A percentile compares a stretch with the other conserved stretches of the same genome.
phyloP scores from a whole-genome alignment of 2,888 invertebrate genomes.

The Caenorhabditis plicata region DNA sequence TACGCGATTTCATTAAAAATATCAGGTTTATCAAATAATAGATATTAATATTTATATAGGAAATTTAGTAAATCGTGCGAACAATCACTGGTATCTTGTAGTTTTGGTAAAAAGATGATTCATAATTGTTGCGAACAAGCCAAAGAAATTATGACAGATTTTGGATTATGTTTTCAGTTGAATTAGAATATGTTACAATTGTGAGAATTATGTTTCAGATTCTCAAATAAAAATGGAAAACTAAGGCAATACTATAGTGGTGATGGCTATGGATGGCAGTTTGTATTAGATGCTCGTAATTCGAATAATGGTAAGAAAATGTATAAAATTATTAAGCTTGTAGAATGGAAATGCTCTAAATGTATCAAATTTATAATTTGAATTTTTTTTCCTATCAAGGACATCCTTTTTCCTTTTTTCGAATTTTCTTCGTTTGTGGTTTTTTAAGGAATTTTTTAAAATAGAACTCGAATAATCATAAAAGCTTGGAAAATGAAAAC shows the following conservation, averaged over 20 bases:
- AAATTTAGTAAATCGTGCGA: constrained; percentile 28
- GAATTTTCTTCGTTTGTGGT: no score
- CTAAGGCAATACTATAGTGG: constrained; percentile 44
- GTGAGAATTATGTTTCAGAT: constrained; percentile 14
- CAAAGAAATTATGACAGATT: constrained; percentile 35
- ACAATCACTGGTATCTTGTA: constrained; percentile 40
- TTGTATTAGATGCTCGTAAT: constrained; percentile 34
- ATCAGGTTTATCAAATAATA: no score
- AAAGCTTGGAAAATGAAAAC: no score
- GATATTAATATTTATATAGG: no score
- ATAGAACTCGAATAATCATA: no score
- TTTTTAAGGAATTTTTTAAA: no score
- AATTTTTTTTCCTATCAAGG: no score
- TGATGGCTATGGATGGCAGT: constrained; percentile 42
- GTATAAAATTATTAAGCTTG: no score
- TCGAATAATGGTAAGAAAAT: background rate
- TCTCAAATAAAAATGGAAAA: constrained; percentile 20
- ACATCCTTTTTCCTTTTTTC: no score
- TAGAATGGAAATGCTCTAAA: no score
- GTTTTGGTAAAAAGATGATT: constrained; percentile 32
- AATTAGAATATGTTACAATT: background rate
- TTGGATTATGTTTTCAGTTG: constrained; percentile 37
- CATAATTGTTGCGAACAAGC: constrained; percentile 38
- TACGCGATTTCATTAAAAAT: constrained; percentile 17
- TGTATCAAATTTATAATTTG: no score